phyloP scores from a whole-genome alignment of 2,888 invertebrate genomes.

The Eretmocerus hayati region DNA sequence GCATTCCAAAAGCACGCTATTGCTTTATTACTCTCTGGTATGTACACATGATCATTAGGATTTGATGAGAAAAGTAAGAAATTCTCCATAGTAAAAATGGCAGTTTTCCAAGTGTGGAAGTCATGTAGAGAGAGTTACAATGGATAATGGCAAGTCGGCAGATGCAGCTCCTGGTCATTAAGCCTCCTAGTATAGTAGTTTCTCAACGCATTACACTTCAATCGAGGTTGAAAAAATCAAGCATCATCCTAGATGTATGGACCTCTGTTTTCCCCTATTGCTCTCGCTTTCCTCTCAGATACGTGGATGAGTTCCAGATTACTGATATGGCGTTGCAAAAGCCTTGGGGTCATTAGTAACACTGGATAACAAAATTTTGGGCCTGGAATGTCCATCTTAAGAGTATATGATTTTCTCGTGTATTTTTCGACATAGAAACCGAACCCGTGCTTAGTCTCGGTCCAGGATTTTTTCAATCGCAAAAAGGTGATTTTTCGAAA shows the following conservation, averaged over 20 bases:
- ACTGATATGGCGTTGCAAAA: no score
- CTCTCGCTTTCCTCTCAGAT: no score
- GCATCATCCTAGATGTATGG: conserved; percentile 1
- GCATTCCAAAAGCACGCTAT: no score
- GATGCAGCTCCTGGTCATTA: conserved; percentile 2
- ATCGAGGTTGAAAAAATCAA: conserved; percentile 11
- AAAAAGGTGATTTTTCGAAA: no score
- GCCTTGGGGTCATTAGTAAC: no score
- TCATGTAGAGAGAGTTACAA: neutral
- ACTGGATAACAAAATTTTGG: no score
- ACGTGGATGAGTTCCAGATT: no score
- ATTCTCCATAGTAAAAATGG: neutral
- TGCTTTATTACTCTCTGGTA: neutral
- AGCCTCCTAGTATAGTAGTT: neutral
- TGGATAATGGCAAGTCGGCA: conserved; percentile 2
- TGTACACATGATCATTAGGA: neutral
- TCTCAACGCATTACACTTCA: neutral
- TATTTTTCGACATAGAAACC: no score
- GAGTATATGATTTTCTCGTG: no score
- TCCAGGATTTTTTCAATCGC: no score
- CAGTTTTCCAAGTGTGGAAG: neutral
- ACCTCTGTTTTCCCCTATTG: neutral
- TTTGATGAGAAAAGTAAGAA: neutral
- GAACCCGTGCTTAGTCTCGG: no score
- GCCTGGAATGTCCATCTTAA: no score